Conservation (phyloP, 2,888 invertebrate species). For the Leptodirus hochenwartii region DNA sequence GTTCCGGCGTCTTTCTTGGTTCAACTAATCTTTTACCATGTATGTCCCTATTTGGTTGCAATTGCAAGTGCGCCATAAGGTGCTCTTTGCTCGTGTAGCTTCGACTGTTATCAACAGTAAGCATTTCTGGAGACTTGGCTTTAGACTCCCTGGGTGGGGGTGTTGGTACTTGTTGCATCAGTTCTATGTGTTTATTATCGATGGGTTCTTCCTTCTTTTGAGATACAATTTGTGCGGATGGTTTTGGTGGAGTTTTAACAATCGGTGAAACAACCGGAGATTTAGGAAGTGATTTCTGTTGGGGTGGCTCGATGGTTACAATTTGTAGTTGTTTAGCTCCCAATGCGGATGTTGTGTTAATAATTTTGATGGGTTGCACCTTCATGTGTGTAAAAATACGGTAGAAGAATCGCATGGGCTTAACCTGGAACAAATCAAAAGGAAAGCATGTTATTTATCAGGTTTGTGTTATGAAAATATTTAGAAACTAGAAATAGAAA, state of each 20-base stretch:
- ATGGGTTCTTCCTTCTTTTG: no score
- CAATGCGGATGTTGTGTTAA: conserved; percentile 22
- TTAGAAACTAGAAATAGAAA: no score
- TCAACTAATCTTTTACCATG: conserved; percentile 10
- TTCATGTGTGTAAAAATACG: conserved; percentile 32
- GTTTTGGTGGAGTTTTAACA: no score
- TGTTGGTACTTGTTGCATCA: conserved; percentile 16
- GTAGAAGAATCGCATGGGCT: conserved; percentile 46
- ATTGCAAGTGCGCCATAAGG: conserved; percentile 21
- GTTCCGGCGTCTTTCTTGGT: conserved; percentile 6
- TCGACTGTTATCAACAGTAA: conserved; percentile 10
- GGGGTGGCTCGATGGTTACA: conserved; percentile 19
- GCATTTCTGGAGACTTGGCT: neutral
- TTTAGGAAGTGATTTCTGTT: no score
- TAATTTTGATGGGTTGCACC: conserved; percentile 25
- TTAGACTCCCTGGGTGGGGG: conserved; percentile 6
- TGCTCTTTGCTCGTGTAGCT: conserved; percentile 19
- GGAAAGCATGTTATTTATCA: conserved; percentile 6
- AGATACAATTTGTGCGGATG: no score
- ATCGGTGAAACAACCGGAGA: no score
- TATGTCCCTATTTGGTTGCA: conserved; percentile 14
- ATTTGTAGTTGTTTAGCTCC: conserved; percentile 26
- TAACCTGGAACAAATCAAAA: conserved; percentile 28
- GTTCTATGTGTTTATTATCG: no score
- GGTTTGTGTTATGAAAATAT: no score